phyloP scores from a whole-genome alignment of 2,888 invertebrate genomes.

The Agrotis puta region DNA sequence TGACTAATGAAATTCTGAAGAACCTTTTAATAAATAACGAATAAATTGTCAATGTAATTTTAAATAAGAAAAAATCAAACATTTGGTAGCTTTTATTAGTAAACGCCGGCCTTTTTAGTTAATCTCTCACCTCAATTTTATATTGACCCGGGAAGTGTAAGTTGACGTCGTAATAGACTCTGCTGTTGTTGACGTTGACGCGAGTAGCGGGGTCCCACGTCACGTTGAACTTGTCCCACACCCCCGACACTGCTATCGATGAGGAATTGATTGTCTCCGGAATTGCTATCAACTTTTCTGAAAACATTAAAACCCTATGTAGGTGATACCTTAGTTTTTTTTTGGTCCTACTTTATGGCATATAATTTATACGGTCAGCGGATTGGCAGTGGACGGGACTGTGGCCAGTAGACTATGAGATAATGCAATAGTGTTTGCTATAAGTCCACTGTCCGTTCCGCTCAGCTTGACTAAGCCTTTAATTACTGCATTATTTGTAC shows the following conservation, averaged over 20 bases:
- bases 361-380: too few relatives aligned
- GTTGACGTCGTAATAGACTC: slow-evolving; percentile 95
- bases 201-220: slow-evolving; percentile 94
- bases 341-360: too few relatives aligned
- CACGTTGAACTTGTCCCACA: slow-evolving; percentile 95
- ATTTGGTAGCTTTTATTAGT: slow-evolving; percentile 27
- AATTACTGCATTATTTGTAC: too few relatives aligned
- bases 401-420: too few relatives aligned
- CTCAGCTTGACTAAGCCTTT: too few relatives aligned
- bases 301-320: slow-evolving; percentile 25
- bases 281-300: slow-evolving; percentile 92
- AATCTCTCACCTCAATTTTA: slow-evolving; percentile 90
- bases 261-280: slow-evolving; percentile 93
- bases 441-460: too few relatives aligned
- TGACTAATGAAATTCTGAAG: neutral
- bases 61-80: slow-evolving; percentile 28
- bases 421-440: too few relatives aligned
- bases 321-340: too few relatives aligned
- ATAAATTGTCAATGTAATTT: neutral
- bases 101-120: neutral
- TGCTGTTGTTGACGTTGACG: slow-evolving; percentile 95
- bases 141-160: slow-evolving; percentile 90
- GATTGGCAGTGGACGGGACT: too few relatives aligned
- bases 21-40: neutral
- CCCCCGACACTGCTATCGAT: slow-evolving; percentile 93